phyloP scores from a whole-genome alignment of 2,113 vertebrate genomes.

The Myrmecophaga tridactyla region DNA sequence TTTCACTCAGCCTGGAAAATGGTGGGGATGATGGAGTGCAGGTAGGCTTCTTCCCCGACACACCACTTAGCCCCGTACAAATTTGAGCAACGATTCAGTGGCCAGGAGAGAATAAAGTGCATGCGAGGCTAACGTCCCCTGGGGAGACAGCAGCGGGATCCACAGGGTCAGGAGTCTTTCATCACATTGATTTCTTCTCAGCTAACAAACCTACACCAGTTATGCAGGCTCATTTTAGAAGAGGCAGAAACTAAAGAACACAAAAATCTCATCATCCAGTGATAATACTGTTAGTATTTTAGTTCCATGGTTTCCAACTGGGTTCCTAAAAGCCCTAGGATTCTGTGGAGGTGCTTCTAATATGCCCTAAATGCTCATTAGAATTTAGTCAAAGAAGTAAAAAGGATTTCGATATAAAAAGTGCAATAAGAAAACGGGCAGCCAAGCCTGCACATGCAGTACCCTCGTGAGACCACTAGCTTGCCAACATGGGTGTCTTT shows the following conservation, averaged over 20 bases:
- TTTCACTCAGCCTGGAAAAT: background rate
- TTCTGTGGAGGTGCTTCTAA: background rate
- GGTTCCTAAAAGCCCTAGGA: background rate
- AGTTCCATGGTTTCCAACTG: background rate
- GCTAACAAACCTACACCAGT: conserved; percentile 13
- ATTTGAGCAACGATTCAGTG: conserved; percentile 7
- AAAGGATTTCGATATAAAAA: background rate
- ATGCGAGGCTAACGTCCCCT: background rate
- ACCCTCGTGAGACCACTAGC: no score
- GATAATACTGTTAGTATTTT: background rate
- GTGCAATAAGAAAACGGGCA: background rate
- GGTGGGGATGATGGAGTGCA: background rate
- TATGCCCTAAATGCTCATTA: background rate
- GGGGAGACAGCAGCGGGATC: background rate
- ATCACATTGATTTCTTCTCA: conserved; percentile 38
- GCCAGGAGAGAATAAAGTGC: background rate
- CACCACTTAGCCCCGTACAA: background rate
- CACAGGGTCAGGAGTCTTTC: conserved; percentile 17
- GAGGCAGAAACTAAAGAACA: conserved; percentile 17
- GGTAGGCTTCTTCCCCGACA: background rate
- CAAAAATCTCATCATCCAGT: background rate
- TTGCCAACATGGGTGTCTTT: background rate
- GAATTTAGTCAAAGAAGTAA: background rate
- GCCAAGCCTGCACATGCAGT: background rate
- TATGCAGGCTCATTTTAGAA: background rate